Evolutionary conservation across 2,888 invertebrate species (phyloP).

Genomic region (Trachelus tabidus): DNA sequence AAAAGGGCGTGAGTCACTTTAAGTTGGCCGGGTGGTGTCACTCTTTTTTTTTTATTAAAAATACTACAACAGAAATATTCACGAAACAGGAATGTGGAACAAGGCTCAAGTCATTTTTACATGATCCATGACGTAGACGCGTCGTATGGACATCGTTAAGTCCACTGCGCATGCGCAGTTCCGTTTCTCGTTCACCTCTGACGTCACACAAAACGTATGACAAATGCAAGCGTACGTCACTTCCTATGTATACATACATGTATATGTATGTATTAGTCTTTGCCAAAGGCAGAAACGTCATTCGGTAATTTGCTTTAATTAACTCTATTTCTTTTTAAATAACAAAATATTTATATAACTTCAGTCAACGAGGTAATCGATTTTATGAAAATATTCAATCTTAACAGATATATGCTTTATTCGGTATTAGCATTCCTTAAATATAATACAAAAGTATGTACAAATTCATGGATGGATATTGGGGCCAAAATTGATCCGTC

Average conservation of each 20-base stretch:
- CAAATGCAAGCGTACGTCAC: background rate
- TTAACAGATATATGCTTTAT: conserved; percentile 8
- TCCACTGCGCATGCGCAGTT: background rate
- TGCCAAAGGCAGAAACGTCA: background rate
- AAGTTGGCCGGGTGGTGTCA: background rate
- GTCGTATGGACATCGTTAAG: background rate
- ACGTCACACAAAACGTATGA: background rate
- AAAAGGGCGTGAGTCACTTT: background rate
- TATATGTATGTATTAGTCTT: background rate
- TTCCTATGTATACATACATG: background rate
- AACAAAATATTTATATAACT: background rate
- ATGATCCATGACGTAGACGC: background rate
- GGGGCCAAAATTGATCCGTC: background rate
- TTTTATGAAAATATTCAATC: background rate
- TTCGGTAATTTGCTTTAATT: background rate
- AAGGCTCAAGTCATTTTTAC: background rate
- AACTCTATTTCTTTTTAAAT: background rate
- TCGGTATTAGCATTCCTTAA: conserved; percentile 1
- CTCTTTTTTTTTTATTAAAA: background rate
- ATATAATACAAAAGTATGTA: conserved; percentile 11
- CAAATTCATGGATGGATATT: conserved; percentile 8
- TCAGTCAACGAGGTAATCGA: background rate
- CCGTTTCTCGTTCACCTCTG: background rate
- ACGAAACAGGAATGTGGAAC: background rate
- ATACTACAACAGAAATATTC: background rate